Evolutionary conservation across 2,888 invertebrate genomes (phyloP), one percentile per base, ranked within the genome.

Genomic region (Tanytarsus gracilentus): DNA sequence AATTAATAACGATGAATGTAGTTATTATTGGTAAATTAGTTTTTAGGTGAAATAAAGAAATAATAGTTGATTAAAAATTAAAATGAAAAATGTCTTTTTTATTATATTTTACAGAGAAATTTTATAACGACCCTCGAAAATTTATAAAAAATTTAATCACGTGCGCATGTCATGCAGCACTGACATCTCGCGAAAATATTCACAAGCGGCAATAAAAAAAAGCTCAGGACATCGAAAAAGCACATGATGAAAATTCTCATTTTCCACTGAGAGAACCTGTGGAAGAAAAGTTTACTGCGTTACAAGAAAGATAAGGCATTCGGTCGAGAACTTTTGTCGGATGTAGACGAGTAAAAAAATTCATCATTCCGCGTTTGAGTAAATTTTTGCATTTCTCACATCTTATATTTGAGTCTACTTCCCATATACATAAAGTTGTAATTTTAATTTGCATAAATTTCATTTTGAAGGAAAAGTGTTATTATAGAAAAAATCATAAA

Each of bases 261-360:
- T 44, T 44, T 44, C 23, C 44, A 44, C 44, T 33, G 44, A 44
- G 44, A 44, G 18, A 44, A 56, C n/a, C n/a, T n/a, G n/a, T n/a
- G n/a, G n/a, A n/a, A n/a, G n/a, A n/a, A n/a, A n/a, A n/a, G n/a
- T n/a, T n/a, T n/a, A n/a, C n/a, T n/a, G n/a, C n/a, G n/a, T n/a
- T n/a, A n/a, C n/a, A n/a, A n/a, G n/a, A n/a, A n/a, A n/a, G n/a
- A n/a, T n/a, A n/a, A n/a, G n/a, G n/a, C 36, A 58, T 58, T 58
- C 58, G 48, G 58, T 58, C 29, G 58, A 56, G 55, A 58, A 25
- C 58, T 23, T 27, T 58, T 58, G 58, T 26, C 48, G 58, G 23
- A 30, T 48, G 30, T 16, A 26, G 58, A 58, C 58, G n/a, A n/a
- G n/a, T n/a, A n/a, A n/a, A n/a, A n/a, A n/a, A n/a, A n/a, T n/a